Evolutionary conservation across 35 echinoderm and acorn worm species (phyloP), one percentile per base, ranked within the genome.

Genomic region (Ophiothrix spiculata): DNA sequence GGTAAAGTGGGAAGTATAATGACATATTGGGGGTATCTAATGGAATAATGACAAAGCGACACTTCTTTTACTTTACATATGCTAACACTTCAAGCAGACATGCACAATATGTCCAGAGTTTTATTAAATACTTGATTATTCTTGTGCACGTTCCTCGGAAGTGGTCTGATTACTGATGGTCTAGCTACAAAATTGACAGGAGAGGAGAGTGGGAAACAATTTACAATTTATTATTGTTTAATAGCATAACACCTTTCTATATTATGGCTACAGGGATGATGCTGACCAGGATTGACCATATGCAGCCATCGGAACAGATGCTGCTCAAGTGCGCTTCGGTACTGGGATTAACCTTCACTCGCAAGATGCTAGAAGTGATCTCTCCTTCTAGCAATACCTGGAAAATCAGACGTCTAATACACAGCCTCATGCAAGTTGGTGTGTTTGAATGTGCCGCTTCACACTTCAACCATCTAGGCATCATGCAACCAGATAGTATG

Each of bases 241-340:
- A n/a, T n/a, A n/a, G n/a, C n/a, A n/a, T n/a, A n/a, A n/a, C n/a
- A n/a, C n/a, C n/a, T n/a, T n/a, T n/a, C n/a, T n/a, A n/a, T n/a
- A n/a, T n/a, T n/a, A n/a, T n/a, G n/a, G n/a, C 28, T 75, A 49
- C 78, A 99, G 96, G 96, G 33, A 99, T 94, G 86, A 83, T 99
- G 25, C 40, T 99, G 32, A 87, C 96, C 19, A 54, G 92, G 33
- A 94, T 99, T 32, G 96, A 99, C 56, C 89, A 90, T 54, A 88
- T 99, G 87, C 94, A 94, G 40, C 86, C 96, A 23, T 91, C 88
- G 13, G 89, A 99, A 45, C 96, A 99, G 46, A 90, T 99, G 74
- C 39, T 99, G 25, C 92, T 94, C 36, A 99, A 99, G 56, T 99
- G 96, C 80, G 96, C 92, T 16, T 86, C 91, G 8, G 82, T 93